Conservation (phyloP, 2,888 invertebrate species). For the Myopa testacea region DNA sequence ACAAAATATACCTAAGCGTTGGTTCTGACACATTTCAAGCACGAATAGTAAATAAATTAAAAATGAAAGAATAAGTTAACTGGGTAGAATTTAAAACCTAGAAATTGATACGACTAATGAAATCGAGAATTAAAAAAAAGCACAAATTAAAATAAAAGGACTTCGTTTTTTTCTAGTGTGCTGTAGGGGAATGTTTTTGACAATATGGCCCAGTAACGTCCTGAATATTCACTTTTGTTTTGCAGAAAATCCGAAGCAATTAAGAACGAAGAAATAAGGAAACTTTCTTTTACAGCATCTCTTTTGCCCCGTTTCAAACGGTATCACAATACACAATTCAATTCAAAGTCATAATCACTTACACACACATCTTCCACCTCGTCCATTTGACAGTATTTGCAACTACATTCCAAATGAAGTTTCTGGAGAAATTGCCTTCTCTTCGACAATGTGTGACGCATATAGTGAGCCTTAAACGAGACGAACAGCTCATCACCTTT, state of each 20-base stretch:
- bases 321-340: neutral
- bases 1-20: constrained; percentile 47
- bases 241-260: too few species aligned
- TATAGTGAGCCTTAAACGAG: constrained; percentile 47
- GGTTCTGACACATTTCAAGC: constrained; percentile 40
- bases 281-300: too few species aligned
- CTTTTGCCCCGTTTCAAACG: too few species aligned
- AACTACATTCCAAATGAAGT: constrained; percentile 37
- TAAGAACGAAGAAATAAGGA: too few species aligned
- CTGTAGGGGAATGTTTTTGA: too few species aligned
- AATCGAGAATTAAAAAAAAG: neutral
- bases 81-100: neutral
- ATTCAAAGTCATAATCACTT: constrained; percentile 27
- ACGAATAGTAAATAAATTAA: constrained; percentile 19
- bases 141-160: too few species aligned
- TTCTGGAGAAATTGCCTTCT: constrained; percentile 37
- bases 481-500: constrained; percentile 49
- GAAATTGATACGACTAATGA: neutral
- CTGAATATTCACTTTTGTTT: too few species aligned
- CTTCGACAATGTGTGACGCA: constrained; percentile 10
- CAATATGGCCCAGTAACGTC: too few species aligned
- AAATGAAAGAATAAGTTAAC: neutral
- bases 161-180: too few species aligned
- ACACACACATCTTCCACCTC: constrained; percentile 40
- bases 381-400: constrained; percentile 43